Percentiles rank a stretch among this genome's conserved stretches.
These are phyloP conservation scores for Acanthosepion esculentum DNA, from an alignment of 2,888 invertebrate genomes.

Conservation along the genomic window DNA sequence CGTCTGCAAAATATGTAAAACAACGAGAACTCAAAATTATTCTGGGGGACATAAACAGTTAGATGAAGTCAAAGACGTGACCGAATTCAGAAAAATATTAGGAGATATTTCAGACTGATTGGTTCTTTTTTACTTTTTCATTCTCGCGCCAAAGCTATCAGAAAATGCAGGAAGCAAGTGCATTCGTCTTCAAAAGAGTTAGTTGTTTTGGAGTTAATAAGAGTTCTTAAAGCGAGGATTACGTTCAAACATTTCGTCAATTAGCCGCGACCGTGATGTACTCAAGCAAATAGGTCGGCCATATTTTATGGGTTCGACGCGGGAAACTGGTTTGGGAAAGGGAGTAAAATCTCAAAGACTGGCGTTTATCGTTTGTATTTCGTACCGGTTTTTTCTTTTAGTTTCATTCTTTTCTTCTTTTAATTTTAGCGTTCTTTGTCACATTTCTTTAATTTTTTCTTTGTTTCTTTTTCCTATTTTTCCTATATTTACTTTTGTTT, in stretches of 20 bases:
- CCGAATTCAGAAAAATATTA: neutral
- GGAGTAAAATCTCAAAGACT: neutral
- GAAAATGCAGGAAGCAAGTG: conserved; percentile 33
- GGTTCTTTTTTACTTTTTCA: neutral
- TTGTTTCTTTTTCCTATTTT: too few species aligned
- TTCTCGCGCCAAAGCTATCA: neutral
- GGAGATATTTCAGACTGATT: neutral
- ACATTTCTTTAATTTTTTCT: too few species aligned
- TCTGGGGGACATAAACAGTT: too few species aligned
- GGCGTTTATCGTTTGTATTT: neutral
- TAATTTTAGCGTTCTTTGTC: too few species aligned
- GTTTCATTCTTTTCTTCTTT: neutral
- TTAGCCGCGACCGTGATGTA: neutral
- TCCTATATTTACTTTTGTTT: too few species aligned
- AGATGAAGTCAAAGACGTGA: neutral
- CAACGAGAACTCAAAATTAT: too few species aligned
- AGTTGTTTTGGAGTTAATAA: neutral
- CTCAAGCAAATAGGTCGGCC: conserved; percentile 33
- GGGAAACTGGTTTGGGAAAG: neutral
- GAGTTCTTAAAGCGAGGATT: neutral
- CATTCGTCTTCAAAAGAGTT: neutral
- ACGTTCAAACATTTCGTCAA: conserved; percentile 11
- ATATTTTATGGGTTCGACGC: conserved; percentile 21
- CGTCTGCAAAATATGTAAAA: too few species aligned
- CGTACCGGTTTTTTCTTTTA: neutral